Evolutionary conservation across 2,888 invertebrate genomes (phyloP), one percentile per base, ranked within the genome.

Genomic region (Epinotia demarniana): DNA sequence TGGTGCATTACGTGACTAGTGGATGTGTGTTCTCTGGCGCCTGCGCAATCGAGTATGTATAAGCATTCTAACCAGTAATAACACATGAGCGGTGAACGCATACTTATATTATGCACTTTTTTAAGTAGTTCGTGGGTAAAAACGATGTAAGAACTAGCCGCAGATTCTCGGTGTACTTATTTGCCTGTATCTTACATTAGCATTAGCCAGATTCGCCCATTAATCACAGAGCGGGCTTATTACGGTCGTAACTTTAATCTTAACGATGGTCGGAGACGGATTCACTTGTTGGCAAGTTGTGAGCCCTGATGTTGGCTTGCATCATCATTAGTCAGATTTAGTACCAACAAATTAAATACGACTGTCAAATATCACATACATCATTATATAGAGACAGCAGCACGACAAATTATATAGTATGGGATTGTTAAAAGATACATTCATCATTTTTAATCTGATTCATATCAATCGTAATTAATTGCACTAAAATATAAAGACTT

Each of bases 1-100:
- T 89, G 89, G 91, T 87, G 91, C 91, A 88, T 90, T 85, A 86
- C 90, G 82, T 79, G 87, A 92, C 89, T 90, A 79, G 90, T 81
- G 80, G 79, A 77, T 80, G 78, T 74, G 75, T 77, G 79, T 86
- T 83, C 83, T 85, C 12, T n/a, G 27, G 84, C 85, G 77, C 82
- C 80, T 86, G 75, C 83, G 83, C 63, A 74, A 74, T 39, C 16
- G 27, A 55, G 39, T 73, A 60, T 18, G 23, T 27, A 61, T n/a
- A n/a, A 46, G 11, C 46, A 19, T 60, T 55, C 33, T 49, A 68
- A 68, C 57, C 60, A n/a, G 39, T 46, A 69, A 60, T 46, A 58
- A 60, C 58, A 6, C 23, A 69, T 58, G 27, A 12, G 12, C 23
- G 39, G 43, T 23, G 46, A 58, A 69, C 43, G 16, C 46, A 23